Conservation (phyloP, 64 coral and sea anemone genomes). For the Porites lutea region DNA sequence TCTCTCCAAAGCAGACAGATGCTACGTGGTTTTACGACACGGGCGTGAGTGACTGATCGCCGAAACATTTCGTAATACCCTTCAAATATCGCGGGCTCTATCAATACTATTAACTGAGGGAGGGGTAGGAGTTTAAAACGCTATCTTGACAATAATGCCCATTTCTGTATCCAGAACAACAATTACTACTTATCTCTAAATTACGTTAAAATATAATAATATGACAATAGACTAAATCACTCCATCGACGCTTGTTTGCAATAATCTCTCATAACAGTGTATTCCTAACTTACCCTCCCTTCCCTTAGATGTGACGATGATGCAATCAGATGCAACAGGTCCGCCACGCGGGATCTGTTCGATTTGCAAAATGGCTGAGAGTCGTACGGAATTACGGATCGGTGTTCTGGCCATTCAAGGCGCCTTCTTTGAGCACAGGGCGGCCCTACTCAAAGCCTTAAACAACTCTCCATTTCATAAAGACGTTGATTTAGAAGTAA, state of each 20-base stretch:
- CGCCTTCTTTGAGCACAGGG: conserved; percentile 92
- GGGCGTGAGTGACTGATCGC: too few relatives aligned
- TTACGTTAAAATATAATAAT: too few relatives aligned
- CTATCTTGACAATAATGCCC: background rate
- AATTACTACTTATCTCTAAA: background rate
- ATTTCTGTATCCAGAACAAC: background rate
- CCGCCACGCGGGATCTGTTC: too few relatives aligned
- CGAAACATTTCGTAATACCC: background rate
- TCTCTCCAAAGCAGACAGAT: background rate
- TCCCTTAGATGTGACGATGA: background rate
- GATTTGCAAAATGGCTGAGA: conserved; percentile 32
- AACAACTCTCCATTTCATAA: conserved; percentile 40
- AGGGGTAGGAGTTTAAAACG: background rate
- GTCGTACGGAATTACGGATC: background rate
- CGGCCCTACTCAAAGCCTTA: conserved; percentile 70
- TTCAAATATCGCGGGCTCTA: conserved; percentile 28
- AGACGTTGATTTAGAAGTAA: conserved; percentile 59
- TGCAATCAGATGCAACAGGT: background rate
- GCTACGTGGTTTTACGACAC: background rate
- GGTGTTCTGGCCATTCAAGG: conserved; percentile 97
- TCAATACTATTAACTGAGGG: too few relatives aligned
- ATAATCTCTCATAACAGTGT: background rate
- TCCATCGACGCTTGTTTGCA: too few relatives aligned
- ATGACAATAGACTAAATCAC: too few relatives aligned
- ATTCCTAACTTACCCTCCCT: background rate